Base-by-base conservation (phyloP, 92 coral and sea anemone genomes). In the Epizoanthus ramosus region DNA sequence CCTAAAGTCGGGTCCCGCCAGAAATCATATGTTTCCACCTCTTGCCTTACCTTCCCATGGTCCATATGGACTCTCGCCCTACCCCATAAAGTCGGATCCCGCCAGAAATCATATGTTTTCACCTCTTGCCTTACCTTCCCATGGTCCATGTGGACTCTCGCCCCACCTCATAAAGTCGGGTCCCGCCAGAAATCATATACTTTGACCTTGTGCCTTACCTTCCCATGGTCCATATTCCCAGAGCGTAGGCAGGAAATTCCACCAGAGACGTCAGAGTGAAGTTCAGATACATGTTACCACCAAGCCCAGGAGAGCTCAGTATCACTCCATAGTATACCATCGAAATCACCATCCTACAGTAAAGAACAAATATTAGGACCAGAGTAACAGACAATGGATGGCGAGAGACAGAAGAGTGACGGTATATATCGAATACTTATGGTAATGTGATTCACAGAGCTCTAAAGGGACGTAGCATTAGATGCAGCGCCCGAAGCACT, bases 321-420 rank as follows among this genome's bases (percentile, higher is more conserved):
- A 5, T 74, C 5, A 74, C 79, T 8, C 79, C 79, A 17, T 74
- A 74, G 47, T 74, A 74, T 63, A 74, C 79, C 79, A 74, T 74
- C 47, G 79, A 53, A 18, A 25, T 53, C 63, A 74, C 79, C 64
- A 31, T 57, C 79, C 79, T 73, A 35, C 4, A 22, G 37, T 17
- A 31, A 7, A 67, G 35, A 67, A 47, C 10, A 47, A 47, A 47
- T 8, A 47, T 47, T 47, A 47, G 12, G 8, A 47, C 10, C 13
- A 47, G 53, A 10, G 47, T 5, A 41, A 41, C 8, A 41, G 47
- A 6, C 7, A 41, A 41, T 41, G 47, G 8, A 41, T 8, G 47
- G 47, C 47, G 47, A 8, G 47, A 41, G 47, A 41, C 47, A 3
- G 47, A 41, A 41, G 47, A 8, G 47, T 41, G 47, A 41, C 47